phyloP scores from a whole-genome alignment of 2,797 vertebrate species.

The Lagocephalus sceleratus region DNA sequence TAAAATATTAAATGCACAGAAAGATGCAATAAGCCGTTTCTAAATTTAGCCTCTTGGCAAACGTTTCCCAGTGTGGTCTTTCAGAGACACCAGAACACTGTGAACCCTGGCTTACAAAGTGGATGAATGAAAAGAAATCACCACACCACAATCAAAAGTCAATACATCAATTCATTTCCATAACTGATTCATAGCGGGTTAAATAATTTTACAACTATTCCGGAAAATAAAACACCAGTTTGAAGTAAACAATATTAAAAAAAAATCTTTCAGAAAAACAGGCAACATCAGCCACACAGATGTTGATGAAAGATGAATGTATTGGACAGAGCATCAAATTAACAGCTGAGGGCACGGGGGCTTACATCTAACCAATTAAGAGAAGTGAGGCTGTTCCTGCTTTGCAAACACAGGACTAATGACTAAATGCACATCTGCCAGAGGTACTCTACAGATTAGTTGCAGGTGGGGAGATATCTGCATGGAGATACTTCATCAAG shows the following conservation, averaged over 20 bases:
- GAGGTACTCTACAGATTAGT: constrained; percentile 28
- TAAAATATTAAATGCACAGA: constrained; percentile 20
- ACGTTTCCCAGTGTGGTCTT: too few species aligned
- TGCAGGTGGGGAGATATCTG: neutral
- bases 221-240: neutral
- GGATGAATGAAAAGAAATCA: neutral
- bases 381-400: constrained; percentile 48
- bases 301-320: constrained; percentile 25
- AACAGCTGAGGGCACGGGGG: constrained; percentile 44
- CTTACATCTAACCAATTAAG: constrained; percentile 65
- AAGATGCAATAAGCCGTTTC: constrained; percentile 1
- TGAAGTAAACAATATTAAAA: neutral
- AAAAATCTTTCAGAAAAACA: constrained; percentile 2
- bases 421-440: constrained; percentile 52
- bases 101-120: neutral
- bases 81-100: too few species aligned
- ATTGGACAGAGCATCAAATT: constrained; percentile 22
- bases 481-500: constrained; percentile 16
- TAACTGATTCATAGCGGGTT: neutral
- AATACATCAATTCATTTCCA: neutral
- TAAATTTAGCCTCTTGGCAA: constrained; percentile 3
- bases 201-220: neutral
- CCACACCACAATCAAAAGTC: too few species aligned
- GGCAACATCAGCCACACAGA: constrained; percentile 26
- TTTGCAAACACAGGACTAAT: constrained; percentile 27